These are phyloP conservation scores for Campoletis raptor DNA, from an alignment of 2,888 invertebrate genomes.

Conservation along the genomic window DNA sequence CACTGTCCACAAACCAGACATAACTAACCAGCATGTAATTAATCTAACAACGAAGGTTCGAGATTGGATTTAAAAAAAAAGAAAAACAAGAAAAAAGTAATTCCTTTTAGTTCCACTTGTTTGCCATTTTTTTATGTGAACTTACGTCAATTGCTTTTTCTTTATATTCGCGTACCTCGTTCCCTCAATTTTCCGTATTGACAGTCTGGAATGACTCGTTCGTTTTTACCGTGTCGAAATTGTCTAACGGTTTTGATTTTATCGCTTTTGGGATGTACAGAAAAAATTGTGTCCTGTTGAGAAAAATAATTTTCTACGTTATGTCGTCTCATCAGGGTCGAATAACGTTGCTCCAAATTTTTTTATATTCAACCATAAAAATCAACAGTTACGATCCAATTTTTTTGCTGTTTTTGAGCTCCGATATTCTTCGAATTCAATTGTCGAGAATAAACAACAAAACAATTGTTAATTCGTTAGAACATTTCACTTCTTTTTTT, in stretches of 20 bases:
- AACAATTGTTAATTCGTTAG: neutral
- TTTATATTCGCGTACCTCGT: neutral
- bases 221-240: neutral
- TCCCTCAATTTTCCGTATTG: neutral
- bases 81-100: no score
- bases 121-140: conserved; percentile 15
- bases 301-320: neutral
- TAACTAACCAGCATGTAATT: neutral
- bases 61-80: neutral
- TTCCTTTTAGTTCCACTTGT: conserved; percentile 7
- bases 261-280: neutral
- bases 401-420: neutral
- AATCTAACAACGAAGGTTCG: neutral
- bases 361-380: neutral
- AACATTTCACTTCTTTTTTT: neutral
- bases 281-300: neutral
- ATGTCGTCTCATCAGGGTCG: neutral
- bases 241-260: neutral
- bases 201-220: conserved; percentile 35
- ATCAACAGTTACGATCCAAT: neutral
- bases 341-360: neutral
- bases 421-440: neutral
- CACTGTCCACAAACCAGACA: conserved; percentile 3
- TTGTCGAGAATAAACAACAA: neutral
- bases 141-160: neutral